Conservation (phyloP, 2,888 invertebrate genomes). For the Iselma pallidipennis region DNA sequence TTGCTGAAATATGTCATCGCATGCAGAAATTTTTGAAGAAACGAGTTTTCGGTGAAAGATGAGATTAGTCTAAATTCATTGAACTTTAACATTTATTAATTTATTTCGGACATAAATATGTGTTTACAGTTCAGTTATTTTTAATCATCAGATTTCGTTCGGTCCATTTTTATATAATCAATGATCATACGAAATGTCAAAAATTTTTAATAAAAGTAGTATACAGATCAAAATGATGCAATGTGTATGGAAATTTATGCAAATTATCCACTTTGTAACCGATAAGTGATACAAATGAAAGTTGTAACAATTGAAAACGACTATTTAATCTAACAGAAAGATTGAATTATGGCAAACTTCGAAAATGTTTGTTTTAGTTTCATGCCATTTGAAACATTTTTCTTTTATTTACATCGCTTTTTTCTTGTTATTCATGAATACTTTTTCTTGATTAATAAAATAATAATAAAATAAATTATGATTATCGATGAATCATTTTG, state of each 20-base stretch:
- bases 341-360: neutral
- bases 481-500: too few species aligned
- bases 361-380: neutral
- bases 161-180: neutral
- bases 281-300: neutral
- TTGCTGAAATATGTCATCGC: too few species aligned
- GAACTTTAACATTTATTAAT: neutral
- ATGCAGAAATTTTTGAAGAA: neutral
- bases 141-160: neutral
- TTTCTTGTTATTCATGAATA: slow-evolving; percentile 9
- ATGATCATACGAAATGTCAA: too few species aligned
- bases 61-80: neutral
- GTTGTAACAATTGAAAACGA: neutral
- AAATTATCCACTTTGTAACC: neutral
- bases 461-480: too few species aligned
- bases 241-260: neutral
- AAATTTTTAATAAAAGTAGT: too few species aligned
- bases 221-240: too few species aligned
- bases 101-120: neutral
- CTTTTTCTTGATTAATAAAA: too few species aligned
- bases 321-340: neutral
- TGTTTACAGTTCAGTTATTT: neutral
- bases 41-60: neutral
- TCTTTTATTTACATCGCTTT: neutral
- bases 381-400: too few species aligned